Conservation (phyloP, 2,888 invertebrate species). For the Leucoptera coffeella region DNA sequence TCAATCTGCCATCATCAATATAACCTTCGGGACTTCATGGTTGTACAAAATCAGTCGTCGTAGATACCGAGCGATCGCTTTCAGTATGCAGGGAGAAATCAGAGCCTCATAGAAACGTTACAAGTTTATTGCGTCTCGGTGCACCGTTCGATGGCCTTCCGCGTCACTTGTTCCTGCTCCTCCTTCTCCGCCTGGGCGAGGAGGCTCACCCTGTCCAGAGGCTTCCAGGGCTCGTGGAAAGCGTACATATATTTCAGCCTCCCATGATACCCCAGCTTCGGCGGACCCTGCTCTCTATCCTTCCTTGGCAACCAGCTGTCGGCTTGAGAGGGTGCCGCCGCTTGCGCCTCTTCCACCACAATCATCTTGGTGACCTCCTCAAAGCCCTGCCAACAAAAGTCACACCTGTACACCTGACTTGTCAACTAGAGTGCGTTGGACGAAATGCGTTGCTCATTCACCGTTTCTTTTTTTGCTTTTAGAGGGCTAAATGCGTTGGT, state of each 20-base stretch:
- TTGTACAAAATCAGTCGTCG: too few relatives aligned
- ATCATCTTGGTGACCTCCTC: neutral
- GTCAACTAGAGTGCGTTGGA: slow-evolving; percentile 29
- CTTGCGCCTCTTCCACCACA: neutral
- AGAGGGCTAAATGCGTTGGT: too few relatives aligned
- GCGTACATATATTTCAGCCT: slow-evolving; percentile 30
- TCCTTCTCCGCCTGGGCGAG: slow-evolving; percentile 27
- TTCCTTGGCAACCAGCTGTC: neutral
- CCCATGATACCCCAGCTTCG: slow-evolving; percentile 33
- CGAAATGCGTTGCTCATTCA: slow-evolving; percentile 12
- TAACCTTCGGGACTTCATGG: too few relatives aligned
- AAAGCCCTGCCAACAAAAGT: neutral
- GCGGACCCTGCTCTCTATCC: too few relatives aligned
- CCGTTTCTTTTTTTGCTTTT: neutral
- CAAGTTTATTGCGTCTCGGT: too few relatives aligned
- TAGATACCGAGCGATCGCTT: too few relatives aligned
- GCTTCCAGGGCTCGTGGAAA: slow-evolving; percentile 41
- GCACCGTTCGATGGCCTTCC: too few relatives aligned
- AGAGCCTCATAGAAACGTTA: too few relatives aligned
- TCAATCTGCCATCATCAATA: too few relatives aligned
- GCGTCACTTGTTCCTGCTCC: too few relatives aligned
- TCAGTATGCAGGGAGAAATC: too few relatives aligned
- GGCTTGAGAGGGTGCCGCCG: slow-evolving; percentile 8
- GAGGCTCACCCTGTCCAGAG: slow-evolving; percentile 23
- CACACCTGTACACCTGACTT: neutral